phyloP scores from a whole-genome alignment of 2,113 vertebrate species.

The Corythoichthys haematopterus region DNA sequence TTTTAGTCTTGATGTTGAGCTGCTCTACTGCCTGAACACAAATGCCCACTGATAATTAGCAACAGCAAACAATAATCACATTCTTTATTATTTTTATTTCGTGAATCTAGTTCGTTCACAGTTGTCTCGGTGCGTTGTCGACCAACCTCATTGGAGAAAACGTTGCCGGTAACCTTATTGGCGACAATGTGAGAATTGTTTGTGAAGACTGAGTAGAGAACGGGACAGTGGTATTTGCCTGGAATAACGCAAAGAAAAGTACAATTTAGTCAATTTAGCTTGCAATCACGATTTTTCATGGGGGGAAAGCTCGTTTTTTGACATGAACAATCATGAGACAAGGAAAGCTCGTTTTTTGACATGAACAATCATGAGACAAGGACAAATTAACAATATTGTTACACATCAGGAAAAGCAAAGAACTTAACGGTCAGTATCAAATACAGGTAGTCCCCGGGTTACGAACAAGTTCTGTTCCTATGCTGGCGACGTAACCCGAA shows the following conservation, averaged over 20 bases:
- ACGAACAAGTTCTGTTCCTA: no score
- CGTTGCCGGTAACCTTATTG: slow-evolving; percentile 89
- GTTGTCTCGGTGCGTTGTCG: slow-evolving; percentile 3
- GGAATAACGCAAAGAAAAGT: not conserved
- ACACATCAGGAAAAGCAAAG: no score
- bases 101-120: not conserved
- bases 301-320: no score
- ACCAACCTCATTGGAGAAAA: slow-evolving; percentile 87
- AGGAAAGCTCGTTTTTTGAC: no score
- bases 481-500: no score
- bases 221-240: slow-evolving; percentile 96
- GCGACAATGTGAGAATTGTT: slow-evolving; percentile 94
- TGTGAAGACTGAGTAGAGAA: slow-evolving; percentile 92
- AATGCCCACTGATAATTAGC: not conserved
- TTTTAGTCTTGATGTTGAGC: slow-evolving; percentile 94
- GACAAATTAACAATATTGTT: no score
- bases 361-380: no score
- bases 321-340: no score
- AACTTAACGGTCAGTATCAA: no score
- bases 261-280: not conserved
- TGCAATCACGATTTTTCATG: no score
- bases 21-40: slow-evolving; percentile 78
- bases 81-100: not conserved
- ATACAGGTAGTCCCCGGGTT: no score
- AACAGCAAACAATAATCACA: not conserved